These are phyloP conservation scores for Eumaeus atala DNA, from an alignment of 1,140 invertebrate genomes.

Conservation along the genomic window DNA sequence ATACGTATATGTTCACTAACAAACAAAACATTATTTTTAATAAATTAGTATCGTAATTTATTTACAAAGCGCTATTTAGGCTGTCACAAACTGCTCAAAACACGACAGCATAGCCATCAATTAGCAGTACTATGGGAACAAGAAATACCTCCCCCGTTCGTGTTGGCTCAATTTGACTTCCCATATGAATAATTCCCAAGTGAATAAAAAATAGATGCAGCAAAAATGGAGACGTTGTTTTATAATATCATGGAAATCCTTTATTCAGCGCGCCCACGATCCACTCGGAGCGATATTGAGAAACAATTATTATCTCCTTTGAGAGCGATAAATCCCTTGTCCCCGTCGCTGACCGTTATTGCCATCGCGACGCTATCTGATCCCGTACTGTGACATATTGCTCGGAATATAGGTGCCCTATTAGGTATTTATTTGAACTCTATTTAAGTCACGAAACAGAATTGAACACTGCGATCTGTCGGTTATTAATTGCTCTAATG, in stretches of 20 bases:
- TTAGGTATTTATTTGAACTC: conserved; percentile 36
- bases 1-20: too few species aligned
- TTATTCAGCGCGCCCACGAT: conserved; percentile 40
- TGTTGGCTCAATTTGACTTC: too few species aligned
- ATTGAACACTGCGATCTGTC: conserved; percentile 15
- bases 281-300: conserved; percentile 41
- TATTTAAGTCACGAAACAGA: conserved; percentile 33
- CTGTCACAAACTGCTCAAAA: too few species aligned
- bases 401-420: conserved; percentile 37
- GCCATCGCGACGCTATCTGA: conserved; percentile 45
- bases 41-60: too few species aligned
- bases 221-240: not conserved
- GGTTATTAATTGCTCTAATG: conserved; percentile 4
- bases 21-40: too few species aligned
- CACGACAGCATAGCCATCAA: too few species aligned
- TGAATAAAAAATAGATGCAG: too few species aligned
- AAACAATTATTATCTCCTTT: conserved; percentile 53
- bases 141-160: too few species aligned
- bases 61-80: too few species aligned
- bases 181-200: too few species aligned
- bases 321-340: conserved; percentile 53
- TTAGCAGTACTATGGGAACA: too few species aligned
- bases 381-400: conserved; percentile 52
- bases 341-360: conserved; percentile 45
- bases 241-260: conserved; percentile 22